phyloP scores from a whole-genome alignment of 1,140 invertebrate species.

The Centruroides vittatus region DNA sequence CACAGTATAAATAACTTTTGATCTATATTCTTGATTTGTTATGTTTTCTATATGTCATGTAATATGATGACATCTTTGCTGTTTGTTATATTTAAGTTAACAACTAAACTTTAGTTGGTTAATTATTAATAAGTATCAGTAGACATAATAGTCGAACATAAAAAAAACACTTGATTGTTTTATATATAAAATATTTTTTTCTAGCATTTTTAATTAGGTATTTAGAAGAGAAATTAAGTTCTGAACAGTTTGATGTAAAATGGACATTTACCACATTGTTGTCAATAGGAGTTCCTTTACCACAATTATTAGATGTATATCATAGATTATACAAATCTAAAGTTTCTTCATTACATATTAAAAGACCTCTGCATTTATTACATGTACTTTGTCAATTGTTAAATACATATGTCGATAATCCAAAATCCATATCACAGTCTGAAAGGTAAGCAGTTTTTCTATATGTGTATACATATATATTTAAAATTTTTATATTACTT shows the following conservation, averaged over 20 bases:
- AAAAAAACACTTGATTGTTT: neutral
- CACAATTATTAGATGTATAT: constrained; percentile 33
- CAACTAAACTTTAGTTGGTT: too few species aligned
- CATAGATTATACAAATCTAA: constrained; percentile 33
- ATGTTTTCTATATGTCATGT: too few species aligned
- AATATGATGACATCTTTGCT: too few species aligned
- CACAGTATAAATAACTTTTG: neutral
- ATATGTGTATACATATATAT: neutral
- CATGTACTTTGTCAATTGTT: constrained; percentile 25
- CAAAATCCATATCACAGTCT: constrained; percentile 19
- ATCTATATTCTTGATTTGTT: neutral
- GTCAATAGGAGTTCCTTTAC: constrained; percentile 29
- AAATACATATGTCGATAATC: constrained; percentile 21
- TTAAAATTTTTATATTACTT: neutral
- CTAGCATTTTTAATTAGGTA: constrained; percentile 34
- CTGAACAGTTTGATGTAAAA: constrained; percentile 17
- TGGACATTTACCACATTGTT: constrained; percentile 33
- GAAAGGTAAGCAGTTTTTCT: constrained; percentile 24
- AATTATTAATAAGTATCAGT: neutral
- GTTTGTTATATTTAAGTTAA: too few species aligned
- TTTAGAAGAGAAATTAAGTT: constrained; percentile 27
- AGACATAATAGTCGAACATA: neutral
- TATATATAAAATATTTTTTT: constrained; percentile 14
- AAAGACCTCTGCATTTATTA: constrained; percentile 27
- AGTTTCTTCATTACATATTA: constrained; percentile 27